Evolutionary conservation across 2,797 vertebrate species (phyloP), one percentile per base, ranked within the genome.

Genomic region (Poliocrania exsul): DNA sequence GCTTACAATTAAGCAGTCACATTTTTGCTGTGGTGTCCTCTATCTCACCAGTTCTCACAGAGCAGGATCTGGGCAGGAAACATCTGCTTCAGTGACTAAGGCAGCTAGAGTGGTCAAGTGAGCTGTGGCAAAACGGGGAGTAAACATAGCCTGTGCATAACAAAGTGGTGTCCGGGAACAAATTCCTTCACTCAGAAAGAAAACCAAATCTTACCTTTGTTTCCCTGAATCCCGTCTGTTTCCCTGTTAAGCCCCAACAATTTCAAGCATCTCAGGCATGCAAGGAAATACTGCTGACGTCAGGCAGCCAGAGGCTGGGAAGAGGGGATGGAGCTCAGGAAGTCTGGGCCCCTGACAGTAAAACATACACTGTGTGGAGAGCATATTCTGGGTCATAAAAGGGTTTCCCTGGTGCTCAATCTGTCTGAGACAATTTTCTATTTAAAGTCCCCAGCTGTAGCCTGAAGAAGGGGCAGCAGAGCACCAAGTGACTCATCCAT

Each of bases 181-280:
- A 90, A 70, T 71, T 86, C 88, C 18, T 82, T n/a, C 47, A 73
- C 28, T 73, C 12, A 3, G 37, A 92, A 92, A 72, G 35, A 79
- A 92, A 94, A 83, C 47, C 9, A 42, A 83, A 61, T 91, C 82
- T 86, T 71, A 74, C 33, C 31, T 91, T 89, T 66, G 44, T 92
- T 95, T 95, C 80, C 60, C 81, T 57, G 62, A 89, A 79, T 61
- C 69, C 54, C 49, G n/a, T 57, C 70, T 66, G 73, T 75, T 95
- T 94, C 60, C 67, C 29, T 2, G 72, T 67, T 85, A 96, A 91
- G 74, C 61, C 86, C 67, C 65, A 75, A 51, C 35, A 33, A 96
- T 96, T 93, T 86, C 88, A 96, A 81, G 75, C 84, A 96, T 96
- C 33, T 50, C 44, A 87, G 73, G 92, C 87, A 97, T 66, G 88